Evolutionary conservation across 2,888 invertebrate species (phyloP), one percentile per base, ranked within the genome.

Genomic region (Parnassius mnemosyne): DNA sequence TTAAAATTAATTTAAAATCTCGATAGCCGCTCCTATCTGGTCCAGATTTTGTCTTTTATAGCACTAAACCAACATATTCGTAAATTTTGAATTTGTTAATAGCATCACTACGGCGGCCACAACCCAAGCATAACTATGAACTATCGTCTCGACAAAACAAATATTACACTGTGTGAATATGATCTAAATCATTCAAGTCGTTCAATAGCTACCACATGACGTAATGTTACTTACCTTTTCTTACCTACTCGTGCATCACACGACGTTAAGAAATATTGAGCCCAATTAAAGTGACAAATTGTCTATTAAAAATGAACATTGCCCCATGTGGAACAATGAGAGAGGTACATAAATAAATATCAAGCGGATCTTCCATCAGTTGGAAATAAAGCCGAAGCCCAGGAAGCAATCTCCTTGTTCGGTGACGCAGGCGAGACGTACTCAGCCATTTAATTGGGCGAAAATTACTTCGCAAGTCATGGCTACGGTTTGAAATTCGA

Each of bases 391-490:
- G 70, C 71, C 68, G 67, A 70, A 68, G 13, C 49, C 13, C 66
- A 72, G 72, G 74, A 76, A 75, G 78, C 82, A 87, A 84, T 87
- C 81, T 84, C 79, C 74, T 69, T 73, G 81, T 70, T 74, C 80
- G 84, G 77, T 80, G 82, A 80, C 75, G 82, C 83, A 79, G 70
- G 68, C 63, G 73, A 74, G 74, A 72, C 77, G 83, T 79, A 81
- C 77, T 80, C 80, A 79, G 73, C 76, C 76, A 76, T 74, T 79
- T 87, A 88, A 89, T 89, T 87, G 87, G 80, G 76, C 77, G 80
- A 84, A 74, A 78, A 87, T 86, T 84, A 86, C 83, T 74, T 74
- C 76, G 75, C 77, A 74, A 79, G 78, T 78, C 77, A 75, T 77
- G 63, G 64, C 62, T 63, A 66, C 64, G 67, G 67, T 69, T 66